Evolutionary conservation across 2,797 vertebrate species (phyloP).

Genomic region (Gallinago nigripennis): DNA sequence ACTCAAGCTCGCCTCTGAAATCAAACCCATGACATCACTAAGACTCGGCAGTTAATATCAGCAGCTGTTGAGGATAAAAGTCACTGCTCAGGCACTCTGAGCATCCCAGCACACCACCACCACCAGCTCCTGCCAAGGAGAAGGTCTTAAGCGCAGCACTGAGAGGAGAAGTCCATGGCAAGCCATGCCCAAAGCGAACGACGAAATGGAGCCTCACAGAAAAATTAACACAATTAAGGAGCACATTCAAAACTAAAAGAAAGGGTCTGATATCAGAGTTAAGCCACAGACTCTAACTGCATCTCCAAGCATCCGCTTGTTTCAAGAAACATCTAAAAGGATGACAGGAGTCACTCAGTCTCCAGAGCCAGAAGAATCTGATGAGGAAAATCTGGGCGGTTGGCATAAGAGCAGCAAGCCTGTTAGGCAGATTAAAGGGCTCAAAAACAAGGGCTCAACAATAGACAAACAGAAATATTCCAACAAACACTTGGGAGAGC

Average conservation of each 20-base stretch:
- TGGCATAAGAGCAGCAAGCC: neutral
- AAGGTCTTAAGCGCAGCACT: neutral
- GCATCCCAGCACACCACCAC: neutral
- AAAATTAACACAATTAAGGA: neutral
- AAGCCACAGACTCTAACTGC: neutral
- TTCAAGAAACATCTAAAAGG: neutral
- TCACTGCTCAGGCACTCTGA: constrained; percentile 43
- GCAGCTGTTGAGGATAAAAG: constrained; percentile 65
- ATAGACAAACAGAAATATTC: neutral
- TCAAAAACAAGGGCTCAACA: neutral
- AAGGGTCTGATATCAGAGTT: neutral
- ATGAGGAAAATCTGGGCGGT: neutral
- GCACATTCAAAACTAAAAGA: neutral
- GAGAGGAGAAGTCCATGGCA: neutral
- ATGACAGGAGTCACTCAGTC: neutral
- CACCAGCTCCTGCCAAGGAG: neutral
- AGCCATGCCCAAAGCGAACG: neutral
- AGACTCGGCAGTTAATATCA: neutral
- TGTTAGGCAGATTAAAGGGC: neutral
- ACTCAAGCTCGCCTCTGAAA: constrained; percentile 7
- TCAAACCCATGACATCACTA: constrained; percentile 43
- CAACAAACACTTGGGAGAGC: neutral
- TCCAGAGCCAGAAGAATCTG: neutral
- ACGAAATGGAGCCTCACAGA: neutral
- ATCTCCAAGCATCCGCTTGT: neutral